A percentile compares a stretch with the other conserved stretches of the same genome.
Conservation (phyloP, 2,888 invertebrate species). For the Cistogaster globosa region DNA sequence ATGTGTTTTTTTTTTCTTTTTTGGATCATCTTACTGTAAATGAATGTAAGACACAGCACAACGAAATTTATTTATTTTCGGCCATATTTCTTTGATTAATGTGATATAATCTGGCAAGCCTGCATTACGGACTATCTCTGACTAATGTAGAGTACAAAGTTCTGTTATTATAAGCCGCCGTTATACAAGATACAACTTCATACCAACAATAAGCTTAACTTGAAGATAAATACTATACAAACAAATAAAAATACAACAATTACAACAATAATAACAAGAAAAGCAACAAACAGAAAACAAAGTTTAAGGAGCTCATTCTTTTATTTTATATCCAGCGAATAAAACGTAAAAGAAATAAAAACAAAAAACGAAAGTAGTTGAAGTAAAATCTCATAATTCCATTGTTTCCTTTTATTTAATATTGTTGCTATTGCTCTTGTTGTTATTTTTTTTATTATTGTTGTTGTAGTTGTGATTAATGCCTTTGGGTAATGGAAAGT, state of each 20-base stretch:
- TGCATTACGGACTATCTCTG: too few relatives aligned
- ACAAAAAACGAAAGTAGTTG: slow-evolving; percentile 6
- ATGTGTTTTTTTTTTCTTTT: too few relatives aligned
- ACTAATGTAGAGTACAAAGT: slow-evolving; percentile 23
- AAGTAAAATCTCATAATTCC: slow-evolving; percentile 66
- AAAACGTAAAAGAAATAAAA: slow-evolving; percentile 39
- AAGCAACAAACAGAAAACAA: slow-evolving; percentile 23
- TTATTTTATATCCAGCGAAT: slow-evolving; percentile 57
- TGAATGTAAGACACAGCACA: too few relatives aligned
- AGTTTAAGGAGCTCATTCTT: slow-evolving; percentile 51
- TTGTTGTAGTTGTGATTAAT: slow-evolving; percentile 50
- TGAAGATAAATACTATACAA: slow-evolving; percentile 44
- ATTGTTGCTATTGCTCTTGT: not conserved
- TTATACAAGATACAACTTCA: slow-evolving; percentile 17
- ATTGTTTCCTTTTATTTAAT: slow-evolving; percentile 45
- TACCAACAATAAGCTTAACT: slow-evolving; percentile 34
- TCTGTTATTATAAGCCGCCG: slow-evolving; percentile 24
- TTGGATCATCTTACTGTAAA: too few relatives aligned
- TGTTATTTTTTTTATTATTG: slow-evolving; percentile 12
- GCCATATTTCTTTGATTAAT: too few relatives aligned
- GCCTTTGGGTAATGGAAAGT: slow-evolving; percentile 61
- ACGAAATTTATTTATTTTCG: too few relatives aligned
- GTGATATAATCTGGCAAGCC: too few relatives aligned
- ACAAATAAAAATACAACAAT: slow-evolving; percentile 4
- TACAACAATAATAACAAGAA: slow-evolving; percentile 24